phyloP scores from a whole-genome alignment of 2,113 vertebrate species.

The Danionella cerebrum region DNA sequence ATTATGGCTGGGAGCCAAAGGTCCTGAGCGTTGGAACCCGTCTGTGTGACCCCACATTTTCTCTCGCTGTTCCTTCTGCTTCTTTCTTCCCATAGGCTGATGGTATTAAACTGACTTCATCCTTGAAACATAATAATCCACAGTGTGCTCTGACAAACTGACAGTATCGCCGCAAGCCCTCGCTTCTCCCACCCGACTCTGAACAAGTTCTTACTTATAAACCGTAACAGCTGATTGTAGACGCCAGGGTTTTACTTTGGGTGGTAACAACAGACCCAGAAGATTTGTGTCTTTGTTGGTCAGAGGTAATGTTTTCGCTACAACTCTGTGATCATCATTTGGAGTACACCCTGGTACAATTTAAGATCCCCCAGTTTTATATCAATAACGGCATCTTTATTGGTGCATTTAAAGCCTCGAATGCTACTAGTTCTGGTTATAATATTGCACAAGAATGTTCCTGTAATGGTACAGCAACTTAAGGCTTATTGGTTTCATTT shows the following conservation, averaged over 20 bases:
- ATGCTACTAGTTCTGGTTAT: no score
- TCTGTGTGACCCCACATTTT: slow-evolving; percentile 28
- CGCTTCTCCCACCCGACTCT: not conserved
- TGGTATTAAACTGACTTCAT: slow-evolving; percentile 63
- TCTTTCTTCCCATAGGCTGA: slow-evolving; percentile 57
- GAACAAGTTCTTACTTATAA: not conserved
- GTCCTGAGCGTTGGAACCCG: slow-evolving; percentile 40
- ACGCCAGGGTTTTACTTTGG: not conserved
- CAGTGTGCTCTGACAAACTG: slow-evolving; percentile 45
- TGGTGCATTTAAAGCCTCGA: no score
- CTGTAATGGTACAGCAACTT: no score
- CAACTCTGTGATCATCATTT: not conserved
- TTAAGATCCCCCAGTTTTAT: no score
- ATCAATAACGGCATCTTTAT: no score
- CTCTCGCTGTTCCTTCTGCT: slow-evolving; percentile 42
- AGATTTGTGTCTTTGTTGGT: not conserved
- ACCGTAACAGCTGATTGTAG: slow-evolving; percentile 11
- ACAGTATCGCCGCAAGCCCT: slow-evolving; percentile 23
- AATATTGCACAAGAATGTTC: no score
- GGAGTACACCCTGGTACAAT: no score
- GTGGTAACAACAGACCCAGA: slow-evolving; percentile 1
- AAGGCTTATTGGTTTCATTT: no score
- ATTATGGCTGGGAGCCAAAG: slow-evolving; percentile 55
- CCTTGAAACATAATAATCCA: slow-evolving; percentile 56
- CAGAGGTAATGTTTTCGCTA: not conserved